phyloP scores from a whole-genome alignment of 2,888 invertebrate genomes.

The Ormyrus rosae region DNA sequence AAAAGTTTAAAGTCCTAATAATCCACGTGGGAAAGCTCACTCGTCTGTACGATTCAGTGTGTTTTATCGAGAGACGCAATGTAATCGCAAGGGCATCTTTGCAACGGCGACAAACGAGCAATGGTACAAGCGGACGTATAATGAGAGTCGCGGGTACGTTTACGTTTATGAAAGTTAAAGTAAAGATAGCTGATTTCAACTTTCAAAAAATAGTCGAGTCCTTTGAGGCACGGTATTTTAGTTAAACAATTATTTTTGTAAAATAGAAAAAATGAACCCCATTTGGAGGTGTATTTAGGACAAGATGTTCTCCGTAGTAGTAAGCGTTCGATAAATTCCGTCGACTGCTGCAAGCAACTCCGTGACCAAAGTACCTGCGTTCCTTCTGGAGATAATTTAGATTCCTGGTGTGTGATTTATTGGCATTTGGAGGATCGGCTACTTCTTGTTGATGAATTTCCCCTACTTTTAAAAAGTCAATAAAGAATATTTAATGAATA shows the following conservation, averaged over 20 bases:
- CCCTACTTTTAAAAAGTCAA: not conserved
- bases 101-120: constrained; percentile 25
- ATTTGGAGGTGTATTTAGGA: constrained; percentile 65
- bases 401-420: constrained; percentile 70
- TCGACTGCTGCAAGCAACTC: constrained; percentile 57
- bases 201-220: not conserved
- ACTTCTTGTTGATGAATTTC: constrained; percentile 26
- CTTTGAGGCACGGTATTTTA: not conserved
- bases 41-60: constrained; percentile 43
- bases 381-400: constrained; percentile 69
- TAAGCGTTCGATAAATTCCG: constrained; percentile 70
- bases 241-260: not conserved
- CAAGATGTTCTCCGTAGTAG: constrained; percentile 66
- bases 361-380: constrained; percentile 67
- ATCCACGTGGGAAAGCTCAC: constrained; percentile 43
- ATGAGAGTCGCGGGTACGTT: constrained; percentile 72
- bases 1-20: constrained; percentile 49
- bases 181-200: no score
- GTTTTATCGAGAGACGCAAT: constrained; percentile 11
- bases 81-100: constrained; percentile 47
- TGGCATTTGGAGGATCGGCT: constrained; percentile 29
- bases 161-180: constrained; percentile 62
- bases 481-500: no score
- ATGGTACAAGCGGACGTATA: constrained; percentile 62
- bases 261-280: constrained; percentile 49